Evolutionary conservation across 2,797 vertebrate genomes (phyloP).

Genomic region (Aulostomus chinensis): DNA sequence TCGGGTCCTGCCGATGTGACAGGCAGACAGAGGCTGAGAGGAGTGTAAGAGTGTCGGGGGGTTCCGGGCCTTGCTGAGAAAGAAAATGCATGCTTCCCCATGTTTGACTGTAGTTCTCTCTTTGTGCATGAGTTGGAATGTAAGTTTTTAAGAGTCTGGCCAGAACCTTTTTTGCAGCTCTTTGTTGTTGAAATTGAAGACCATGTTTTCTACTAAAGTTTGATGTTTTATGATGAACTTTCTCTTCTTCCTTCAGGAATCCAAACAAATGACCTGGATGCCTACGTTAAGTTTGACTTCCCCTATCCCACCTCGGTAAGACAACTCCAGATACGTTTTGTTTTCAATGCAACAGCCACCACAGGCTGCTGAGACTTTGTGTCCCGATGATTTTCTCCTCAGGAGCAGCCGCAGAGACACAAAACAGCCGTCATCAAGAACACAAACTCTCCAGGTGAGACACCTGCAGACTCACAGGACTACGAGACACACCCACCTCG

Average conservation of each 20-base stretch:
- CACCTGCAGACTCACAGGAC: no score
- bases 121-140: no score
- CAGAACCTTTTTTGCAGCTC: no score
- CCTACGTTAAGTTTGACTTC: slow-evolving; percentile 94
- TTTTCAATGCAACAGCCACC: not conserved
- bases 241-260: slow-evolving; percentile 77
- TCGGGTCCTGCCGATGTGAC: no score
- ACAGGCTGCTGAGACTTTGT: not conserved
- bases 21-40: no score
- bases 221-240: not conserved
- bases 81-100: no score
- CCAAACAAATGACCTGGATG: slow-evolving; percentile 88
- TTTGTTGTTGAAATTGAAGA: no score
- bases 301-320: slow-evolving; percentile 93
- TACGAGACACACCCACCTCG: not conserved
- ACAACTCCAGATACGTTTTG: not conserved
- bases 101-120: no score
- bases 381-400: slow-evolving; percentile 1
- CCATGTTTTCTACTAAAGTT: no score
- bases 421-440: slow-evolving; percentile 94
- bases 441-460: slow-evolving; percentile 91
- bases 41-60: no score
- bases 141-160: no score
- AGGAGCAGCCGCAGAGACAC: slow-evolving; percentile 95
- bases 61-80: no score